Evolutionary conservation across 2,113 vertebrate genomes (phyloP).

Genomic region (Prochilodus magdalenae): DNA sequence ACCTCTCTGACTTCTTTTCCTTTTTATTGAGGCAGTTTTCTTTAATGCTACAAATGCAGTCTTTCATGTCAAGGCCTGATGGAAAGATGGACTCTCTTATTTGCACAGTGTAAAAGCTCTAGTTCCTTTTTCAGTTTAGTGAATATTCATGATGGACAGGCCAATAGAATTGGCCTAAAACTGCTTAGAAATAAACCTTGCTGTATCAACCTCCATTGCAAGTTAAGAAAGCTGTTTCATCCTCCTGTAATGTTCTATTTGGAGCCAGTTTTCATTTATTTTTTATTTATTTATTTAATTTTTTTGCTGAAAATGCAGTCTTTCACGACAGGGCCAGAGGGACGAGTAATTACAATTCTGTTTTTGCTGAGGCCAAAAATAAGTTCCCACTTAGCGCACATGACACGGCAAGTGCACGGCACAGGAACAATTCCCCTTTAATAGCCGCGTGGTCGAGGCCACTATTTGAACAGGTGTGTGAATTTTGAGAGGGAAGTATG

Average conservation of each 20-base stretch:
- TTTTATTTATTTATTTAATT: constrained; percentile 11
- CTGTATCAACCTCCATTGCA: too few relatives aligned
- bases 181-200: too few relatives aligned
- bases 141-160: too few relatives aligned
- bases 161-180: too few relatives aligned
- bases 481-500: constrained; percentile 56
- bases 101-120: too few relatives aligned
- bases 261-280: too few relatives aligned
- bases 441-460: constrained; percentile 18
- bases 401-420: constrained; percentile 21
- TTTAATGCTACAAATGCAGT: too few relatives aligned
- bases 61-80: too few relatives aligned
- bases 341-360: constrained; percentile 39
- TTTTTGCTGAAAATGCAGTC: constrained; percentile 17
- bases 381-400: constrained; percentile 35
- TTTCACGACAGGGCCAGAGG: constrained; percentile 35
- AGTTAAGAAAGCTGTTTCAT: too few relatives aligned
- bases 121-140: too few relatives aligned
- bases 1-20: background rate
- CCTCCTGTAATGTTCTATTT: too few relatives aligned
- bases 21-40: background rate
- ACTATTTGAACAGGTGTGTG: constrained; percentile 63
- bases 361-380: constrained; percentile 59
- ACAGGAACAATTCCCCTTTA: constrained; percentile 55
- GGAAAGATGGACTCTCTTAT: too few relatives aligned